Base-by-base conservation (phyloP, 2,888 invertebrate species). In the Sesamia inferens region DNA sequence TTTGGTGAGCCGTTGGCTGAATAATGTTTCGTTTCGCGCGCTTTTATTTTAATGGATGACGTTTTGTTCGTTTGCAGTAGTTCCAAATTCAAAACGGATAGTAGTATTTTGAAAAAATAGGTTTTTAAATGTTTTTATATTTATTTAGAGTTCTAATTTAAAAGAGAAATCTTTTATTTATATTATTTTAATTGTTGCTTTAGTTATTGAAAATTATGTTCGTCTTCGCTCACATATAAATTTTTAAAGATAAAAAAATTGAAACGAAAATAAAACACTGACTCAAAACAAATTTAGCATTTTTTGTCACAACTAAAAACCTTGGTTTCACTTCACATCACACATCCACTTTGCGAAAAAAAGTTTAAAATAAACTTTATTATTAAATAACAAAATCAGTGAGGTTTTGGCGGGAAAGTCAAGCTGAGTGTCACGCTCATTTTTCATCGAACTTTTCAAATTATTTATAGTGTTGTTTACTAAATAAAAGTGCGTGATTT, bases 321-420 rank as follows among this genome's bases (percentile, higher is more conserved):
- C 39, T 70, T 74, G 0, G 55, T 71, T 10, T 69, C 85, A 85
- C 85, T 73, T 85, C 87, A 85, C 78, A 74, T 68, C 81, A 87
- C 85, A 76, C 62, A 77, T 39, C 62, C 66, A 67, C 64, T 58
- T 57, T 3, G 57, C 39, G n/a, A 66, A 63, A 70, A 74, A 54
- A 63, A 10, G n/a, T 22, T 57, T 44, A 61, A 74, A 39, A 69
- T 24, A 48, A 48, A 64, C 58, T 64, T 57, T 76, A 68, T 63
- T 75, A n/a, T n/a, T n/a, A n/a, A n/a, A 47, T 31, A 51, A 74
- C 76, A 78, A 85, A 81, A 66, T 73, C 75, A 80, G 64, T 74
- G n/a, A n/a, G n/a, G n/a, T n/a, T n/a, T n/a, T n/a, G n/a, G n/a
- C n/a, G n/a, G n/a, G n/a, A n/a, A n/a, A n/a, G n/a, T n/a, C n/a